phyloP scores from a whole-genome alignment of 2,888 invertebrate species.

The Pinctada fucata region DNA sequence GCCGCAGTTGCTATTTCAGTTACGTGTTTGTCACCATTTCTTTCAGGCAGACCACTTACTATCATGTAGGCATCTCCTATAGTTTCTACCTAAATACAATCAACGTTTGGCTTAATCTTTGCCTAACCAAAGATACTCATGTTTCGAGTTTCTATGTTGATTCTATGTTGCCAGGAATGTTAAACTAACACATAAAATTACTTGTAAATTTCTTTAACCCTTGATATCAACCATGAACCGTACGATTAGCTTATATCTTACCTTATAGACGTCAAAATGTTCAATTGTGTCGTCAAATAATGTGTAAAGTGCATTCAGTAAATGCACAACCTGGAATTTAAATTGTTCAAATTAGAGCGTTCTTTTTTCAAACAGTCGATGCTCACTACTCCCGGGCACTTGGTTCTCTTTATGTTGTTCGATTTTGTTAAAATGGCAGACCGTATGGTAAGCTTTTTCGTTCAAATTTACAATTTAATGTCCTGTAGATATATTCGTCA shows the following conservation, averaged over 20 bases:
- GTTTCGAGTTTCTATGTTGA: too few species aligned
- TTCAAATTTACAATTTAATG: too few species aligned
- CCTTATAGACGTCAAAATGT: constrained; percentile 72
- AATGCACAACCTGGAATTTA: constrained; percentile 61
- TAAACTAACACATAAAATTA: background rate
- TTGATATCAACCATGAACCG: background rate
- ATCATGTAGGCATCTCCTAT: constrained; percentile 75
- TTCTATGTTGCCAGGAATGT: too few species aligned
- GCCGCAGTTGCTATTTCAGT: constrained; percentile 68
- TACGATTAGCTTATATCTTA: constrained; percentile 29
- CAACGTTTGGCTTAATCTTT: background rate
- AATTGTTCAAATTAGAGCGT: too few species aligned
- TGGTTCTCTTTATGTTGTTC: too few species aligned
- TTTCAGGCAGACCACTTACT: constrained; percentile 68
- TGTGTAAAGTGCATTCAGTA: constrained; percentile 67
- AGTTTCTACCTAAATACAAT: constrained; percentile 65
- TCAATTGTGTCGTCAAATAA: constrained; percentile 68
- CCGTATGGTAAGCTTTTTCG: too few species aligned
- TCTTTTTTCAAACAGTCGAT: too few species aligned
- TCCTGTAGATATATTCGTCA: too few species aligned
- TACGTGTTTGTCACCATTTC: constrained; percentile 66
- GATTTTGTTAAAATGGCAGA: too few species aligned
- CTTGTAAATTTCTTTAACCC: background rate
- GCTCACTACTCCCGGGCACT: too few species aligned
- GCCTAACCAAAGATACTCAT: too few species aligned